Evolutionary conservation across 2,797 vertebrate genomes (phyloP), one percentile per base, ranked within the genome.

Genomic region (Danio aesculapii): DNA sequence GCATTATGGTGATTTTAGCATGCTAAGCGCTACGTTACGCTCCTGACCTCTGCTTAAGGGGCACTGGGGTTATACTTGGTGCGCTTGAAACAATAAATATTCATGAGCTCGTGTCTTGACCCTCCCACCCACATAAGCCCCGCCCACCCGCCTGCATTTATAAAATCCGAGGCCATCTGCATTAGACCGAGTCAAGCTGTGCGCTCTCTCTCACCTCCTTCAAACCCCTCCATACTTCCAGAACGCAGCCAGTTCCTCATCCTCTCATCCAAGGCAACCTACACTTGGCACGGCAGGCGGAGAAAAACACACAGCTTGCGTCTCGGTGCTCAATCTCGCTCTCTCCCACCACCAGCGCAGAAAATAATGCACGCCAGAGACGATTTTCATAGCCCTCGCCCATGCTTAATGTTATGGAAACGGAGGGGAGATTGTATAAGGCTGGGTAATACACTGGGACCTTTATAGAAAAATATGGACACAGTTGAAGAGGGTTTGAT

Each of bases 1-100:
- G 53, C 16, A 5, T 77, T 47, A 63, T 50, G 50, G 44, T 14
- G 44, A 62, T 30, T 6, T 13, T 66, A 12, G n/a, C 6, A 9
- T 16, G 8, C 10, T 46, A 68, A 14, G 10, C 44, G 53, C 17
- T 59, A 43, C 80, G 64, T n/a, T 41, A 10, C 87, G 75, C 86
- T 84, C 89, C 86, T 87, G 86, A 88, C 88, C 89, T 87, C 66
- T 61, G 82, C 89, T 84, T 87, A 85, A 86, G 61, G 19, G 66
- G 88, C 79, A 30, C 30, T 30, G 30, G 30, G 30, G 30, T 30
- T 30, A 30, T 30, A 30, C 30, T 30, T 90, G 89, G 89, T 88
- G 86, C 85, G 87, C 84, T 92, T 92, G 89, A 92, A 92, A 89
- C 75, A 88, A 93, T 92, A 92, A 91, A 94, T 94, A 93, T 94